Evolutionary conservation across 2,113 vertebrate species (phyloP).

Genomic region (Aegotheles bennettii): DNA sequence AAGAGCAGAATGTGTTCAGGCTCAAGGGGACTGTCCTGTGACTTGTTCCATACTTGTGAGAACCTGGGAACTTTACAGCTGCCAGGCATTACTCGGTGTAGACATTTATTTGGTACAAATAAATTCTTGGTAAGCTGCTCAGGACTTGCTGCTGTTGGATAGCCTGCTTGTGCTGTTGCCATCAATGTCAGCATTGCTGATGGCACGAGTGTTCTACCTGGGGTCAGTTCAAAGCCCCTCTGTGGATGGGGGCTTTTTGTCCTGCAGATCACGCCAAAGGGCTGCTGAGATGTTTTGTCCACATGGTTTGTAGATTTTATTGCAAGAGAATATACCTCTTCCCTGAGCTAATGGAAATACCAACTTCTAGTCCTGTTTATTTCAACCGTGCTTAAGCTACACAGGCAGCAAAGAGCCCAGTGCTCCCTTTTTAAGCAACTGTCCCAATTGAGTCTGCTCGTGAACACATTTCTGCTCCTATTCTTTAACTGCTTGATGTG

Average conservation of each 20-base stretch:
- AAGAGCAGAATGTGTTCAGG: not conserved
- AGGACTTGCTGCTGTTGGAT: not conserved
- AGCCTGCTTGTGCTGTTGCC: not conserved
- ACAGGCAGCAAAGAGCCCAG: not conserved
- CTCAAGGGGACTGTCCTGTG: not conserved
- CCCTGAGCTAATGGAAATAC: not conserved
- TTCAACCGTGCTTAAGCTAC: not conserved
- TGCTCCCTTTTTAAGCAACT: not conserved
- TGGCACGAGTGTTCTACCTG: not conserved
- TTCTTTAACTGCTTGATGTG: not conserved
- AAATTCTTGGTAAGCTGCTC: not conserved
- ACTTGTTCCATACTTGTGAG: not conserved
- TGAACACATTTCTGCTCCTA: not conserved
- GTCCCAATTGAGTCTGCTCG: accelerated
- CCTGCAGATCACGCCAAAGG: not conserved
- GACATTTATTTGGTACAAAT: not conserved
- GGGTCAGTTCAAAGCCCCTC: not conserved
- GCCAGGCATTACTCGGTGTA: not conserved
- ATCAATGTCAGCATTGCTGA: accelerated
- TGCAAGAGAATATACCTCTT: not conserved
- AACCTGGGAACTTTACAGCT: not conserved
- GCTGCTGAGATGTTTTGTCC: not conserved
- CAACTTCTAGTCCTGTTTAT: not conserved
- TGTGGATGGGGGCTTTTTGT: not conserved
- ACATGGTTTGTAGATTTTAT: not conserved